Evolutionary conservation across 2,888 invertebrate genomes (phyloP), one percentile per base, ranked within the genome.

Genomic region (Meliscaeva auricollis): DNA sequence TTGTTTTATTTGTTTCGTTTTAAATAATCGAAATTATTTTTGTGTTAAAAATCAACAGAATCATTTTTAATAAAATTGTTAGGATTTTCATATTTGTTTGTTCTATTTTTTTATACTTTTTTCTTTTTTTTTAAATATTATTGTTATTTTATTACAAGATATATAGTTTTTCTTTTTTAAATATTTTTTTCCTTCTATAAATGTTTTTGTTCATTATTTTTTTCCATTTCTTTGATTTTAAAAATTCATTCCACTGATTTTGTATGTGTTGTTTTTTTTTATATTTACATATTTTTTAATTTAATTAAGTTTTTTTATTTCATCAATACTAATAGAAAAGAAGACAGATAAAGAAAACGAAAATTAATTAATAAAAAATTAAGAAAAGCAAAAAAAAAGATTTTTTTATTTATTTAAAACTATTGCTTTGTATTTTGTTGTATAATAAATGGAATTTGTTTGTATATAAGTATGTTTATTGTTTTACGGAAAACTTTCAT

Each of bases 1-100:
- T 73, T 35, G 6, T 48, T 50, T 79, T 58, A 17, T 58, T 73
- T 72, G 41, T 76, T 79, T 82, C 87, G 80, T 87, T 88, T 87
- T 87, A 81, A 87, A 88, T 88, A 88, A 87, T 87, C 85, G 87
- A 88, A 88, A 87, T 88, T 87, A 87, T 88, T 87, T 35, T 77
- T 87, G 87, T 87, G 87, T 88, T 87, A 88, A 87, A 85, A 88
- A 88, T 87, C 87, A 87, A 88, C 88, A 88, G 87, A 88, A 87
- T 87, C 77, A 74, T 81, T 88, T 87, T 80, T 70, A 66, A 77
- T 88, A 80, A 87, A 87, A 87, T 77, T 87, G 83, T 88, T 88
- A 88, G 83, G 83, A 87, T 80, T 75, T 87, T 87, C 58, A 79
- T 77, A 79, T 81, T 85, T 50, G 69, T 58, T 38, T 46, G 52